These are phyloP conservation scores for Protodeltote pygarga DNA, from an alignment of 2,888 invertebrate species.

Conservation along the genomic window DNA sequence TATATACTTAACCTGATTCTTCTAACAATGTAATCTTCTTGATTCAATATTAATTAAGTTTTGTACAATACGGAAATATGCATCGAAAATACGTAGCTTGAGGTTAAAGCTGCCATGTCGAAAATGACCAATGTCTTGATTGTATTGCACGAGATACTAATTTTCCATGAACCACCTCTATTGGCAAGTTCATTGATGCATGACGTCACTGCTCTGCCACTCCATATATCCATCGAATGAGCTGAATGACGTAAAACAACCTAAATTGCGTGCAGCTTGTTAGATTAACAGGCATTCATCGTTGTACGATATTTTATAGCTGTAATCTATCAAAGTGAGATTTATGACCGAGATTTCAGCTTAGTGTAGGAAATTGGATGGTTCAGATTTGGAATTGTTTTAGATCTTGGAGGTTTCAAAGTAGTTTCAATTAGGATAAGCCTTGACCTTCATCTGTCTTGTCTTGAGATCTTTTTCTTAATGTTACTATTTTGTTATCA, in stretches of 20 bases:
- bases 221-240: constrained; percentile 29
- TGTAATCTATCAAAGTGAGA: constrained; percentile 41
- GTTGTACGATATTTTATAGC: constrained; percentile 37
- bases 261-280: constrained; percentile 30
- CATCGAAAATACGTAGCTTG: too few species aligned
- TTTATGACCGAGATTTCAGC: constrained; percentile 31
- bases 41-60: too few species aligned
- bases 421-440: neutral
- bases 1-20: too few species aligned
- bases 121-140: too few species aligned
- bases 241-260: constrained; percentile 28
- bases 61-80: too few species aligned
- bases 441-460: too few species aligned
- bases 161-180: constrained; percentile 29
- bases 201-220: constrained; percentile 34
- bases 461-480: too few species aligned
- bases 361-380: constrained; percentile 21
- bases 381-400: constrained; percentile 14
- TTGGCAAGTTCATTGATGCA: constrained; percentile 31
- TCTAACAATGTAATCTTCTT: too few species aligned
- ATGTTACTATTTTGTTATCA: too few species aligned
- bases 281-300: constrained; percentile 34
- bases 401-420: neutral
- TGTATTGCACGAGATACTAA: constrained; percentile 26
- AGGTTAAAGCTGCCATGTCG: too few species aligned